A percentile compares a stretch with the other conserved stretches of the same genome.
Evolutionary conservation across 2,888 invertebrate genomes (phyloP).

Genomic region (Lamproptera curius): DNA sequence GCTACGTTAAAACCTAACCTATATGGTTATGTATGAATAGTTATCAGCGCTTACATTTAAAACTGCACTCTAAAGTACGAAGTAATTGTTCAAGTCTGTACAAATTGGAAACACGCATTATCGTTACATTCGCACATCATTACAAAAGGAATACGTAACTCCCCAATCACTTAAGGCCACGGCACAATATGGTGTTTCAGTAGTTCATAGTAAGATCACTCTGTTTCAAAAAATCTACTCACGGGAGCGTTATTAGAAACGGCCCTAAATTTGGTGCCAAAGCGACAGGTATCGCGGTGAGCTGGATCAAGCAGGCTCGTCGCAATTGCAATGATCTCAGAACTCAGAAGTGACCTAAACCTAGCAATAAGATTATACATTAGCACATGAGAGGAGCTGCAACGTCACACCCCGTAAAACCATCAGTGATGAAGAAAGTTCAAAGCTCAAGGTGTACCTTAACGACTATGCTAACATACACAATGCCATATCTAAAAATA

Average conservation of each 20-base stretch:
- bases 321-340: too few species aligned
- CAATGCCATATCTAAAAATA: conserved; percentile 77
- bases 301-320: too few species aligned
- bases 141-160: conserved; percentile 63
- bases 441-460: conserved; percentile 74
- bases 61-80: conserved; percentile 49
- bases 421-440: conserved; percentile 65
- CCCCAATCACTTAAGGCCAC: conserved; percentile 72
- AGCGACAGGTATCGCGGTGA: too few species aligned
- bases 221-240: conserved; percentile 49
- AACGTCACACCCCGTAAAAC: conserved; percentile 58
- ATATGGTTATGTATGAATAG: conserved; percentile 43
- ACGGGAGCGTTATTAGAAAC: too few species aligned
- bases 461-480: conserved; percentile 73
- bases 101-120: conserved; percentile 52
- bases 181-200: conserved; percentile 77
- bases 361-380: conserved; percentile 33
- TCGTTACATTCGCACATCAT: conserved; percentile 27
- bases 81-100: conserved; percentile 56
- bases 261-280: conserved; percentile 62
- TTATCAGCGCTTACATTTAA: conserved; percentile 52
- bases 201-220: conserved; percentile 68
- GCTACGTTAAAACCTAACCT: conserved; percentile 67
- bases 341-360: too few species aligned
- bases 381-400: conserved; percentile 53